Evolutionary conservation across 1,140 invertebrate genomes (phyloP).

Genomic region (Brachionus sp.): DNA sequence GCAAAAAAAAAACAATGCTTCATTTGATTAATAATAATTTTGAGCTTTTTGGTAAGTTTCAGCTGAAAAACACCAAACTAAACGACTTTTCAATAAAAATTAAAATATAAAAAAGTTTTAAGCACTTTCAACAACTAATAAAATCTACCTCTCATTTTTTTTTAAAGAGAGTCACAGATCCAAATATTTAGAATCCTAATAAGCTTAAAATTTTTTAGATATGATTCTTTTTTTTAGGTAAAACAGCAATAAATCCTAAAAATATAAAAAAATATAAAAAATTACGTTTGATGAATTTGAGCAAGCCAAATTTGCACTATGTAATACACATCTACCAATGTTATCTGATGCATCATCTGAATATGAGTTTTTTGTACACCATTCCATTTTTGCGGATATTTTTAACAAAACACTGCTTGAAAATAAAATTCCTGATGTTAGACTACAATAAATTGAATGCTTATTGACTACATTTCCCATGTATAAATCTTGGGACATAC

Average conservation of each 20-base stretch:
- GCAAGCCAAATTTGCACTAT: slow-evolving; percentile 53
- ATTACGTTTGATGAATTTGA: slow-evolving; percentile 48
- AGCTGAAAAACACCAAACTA: no score
- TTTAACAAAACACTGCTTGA: slow-evolving; percentile 65
- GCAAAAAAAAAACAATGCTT: no score
- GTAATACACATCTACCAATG: slow-evolving; percentile 74
- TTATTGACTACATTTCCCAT: slow-evolving; percentile 38
- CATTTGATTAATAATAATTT: no score
- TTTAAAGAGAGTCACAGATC: no score
- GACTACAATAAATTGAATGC: slow-evolving; percentile 27
- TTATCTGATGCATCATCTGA: slow-evolving; percentile 74
- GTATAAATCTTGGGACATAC: slow-evolving; percentile 41
- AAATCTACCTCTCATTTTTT: no score
- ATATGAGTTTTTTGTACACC: slow-evolving; percentile 77
- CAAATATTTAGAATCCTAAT: no score
- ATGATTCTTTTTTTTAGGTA: no score
- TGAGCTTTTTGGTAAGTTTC: no score
- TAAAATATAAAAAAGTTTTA: no score
- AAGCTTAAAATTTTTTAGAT: no score
- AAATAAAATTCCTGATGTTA: slow-evolving; percentile 32
- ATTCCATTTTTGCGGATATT: slow-evolving; percentile 71
- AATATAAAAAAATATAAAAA: slow-evolving; percentile 43
- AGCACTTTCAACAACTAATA: no score
- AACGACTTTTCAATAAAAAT: no score
- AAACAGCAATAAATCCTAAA: neutral